A percentile compares a stretch with the other conserved stretches of the same genome.
phyloP scores from a whole-genome alignment of 1,140 invertebrate species.

The Limonius californicus region DNA sequence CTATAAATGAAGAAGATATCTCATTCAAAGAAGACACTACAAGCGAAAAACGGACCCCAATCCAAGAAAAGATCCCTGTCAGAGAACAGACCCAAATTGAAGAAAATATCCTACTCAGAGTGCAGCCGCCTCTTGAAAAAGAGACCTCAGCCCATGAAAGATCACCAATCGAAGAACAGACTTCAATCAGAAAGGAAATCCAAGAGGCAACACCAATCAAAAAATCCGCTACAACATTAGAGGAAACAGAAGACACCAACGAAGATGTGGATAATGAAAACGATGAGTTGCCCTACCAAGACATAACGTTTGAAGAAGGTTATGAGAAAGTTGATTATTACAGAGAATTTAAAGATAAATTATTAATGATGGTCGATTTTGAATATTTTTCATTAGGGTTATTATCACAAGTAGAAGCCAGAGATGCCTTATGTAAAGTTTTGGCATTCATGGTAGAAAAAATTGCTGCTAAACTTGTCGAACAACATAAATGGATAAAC shows the following conservation, averaged over 20 bases:
- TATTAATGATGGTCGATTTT: conserved; percentile 56
- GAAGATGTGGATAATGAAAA: conserved; percentile 34
- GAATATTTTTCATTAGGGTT: conserved; percentile 60
- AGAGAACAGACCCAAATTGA: conserved; percentile 44
- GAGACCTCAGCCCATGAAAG: too few species aligned
- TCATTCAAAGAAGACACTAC: too few species aligned
- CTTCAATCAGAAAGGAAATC: too few species aligned
- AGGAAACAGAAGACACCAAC: too few species aligned
- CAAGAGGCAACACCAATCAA: too few species aligned
- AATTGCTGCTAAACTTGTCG: conserved; percentile 51
- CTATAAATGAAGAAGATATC: too few species aligned
- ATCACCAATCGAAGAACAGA: too few species aligned
- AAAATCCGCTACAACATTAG: too few species aligned
- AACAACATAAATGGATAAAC: conserved; percentile 46
- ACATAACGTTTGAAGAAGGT: conserved; percentile 53
- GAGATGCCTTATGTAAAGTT: conserved; percentile 47
- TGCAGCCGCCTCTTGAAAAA: too few species aligned
- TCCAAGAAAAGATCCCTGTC: conserved; percentile 46
- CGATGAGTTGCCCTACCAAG: conserved; percentile 35
- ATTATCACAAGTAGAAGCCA: conserved; percentile 51
- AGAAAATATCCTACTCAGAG: too few species aligned
- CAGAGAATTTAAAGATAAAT: conserved; percentile 55
- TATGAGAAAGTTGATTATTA: conserved; percentile 58
- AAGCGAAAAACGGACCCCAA: conserved; percentile 47
- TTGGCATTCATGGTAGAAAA: conserved; percentile 48